Base-by-base conservation (phyloP, 2,113 vertebrate genomes). In the Calidris pygmaea region DNA sequence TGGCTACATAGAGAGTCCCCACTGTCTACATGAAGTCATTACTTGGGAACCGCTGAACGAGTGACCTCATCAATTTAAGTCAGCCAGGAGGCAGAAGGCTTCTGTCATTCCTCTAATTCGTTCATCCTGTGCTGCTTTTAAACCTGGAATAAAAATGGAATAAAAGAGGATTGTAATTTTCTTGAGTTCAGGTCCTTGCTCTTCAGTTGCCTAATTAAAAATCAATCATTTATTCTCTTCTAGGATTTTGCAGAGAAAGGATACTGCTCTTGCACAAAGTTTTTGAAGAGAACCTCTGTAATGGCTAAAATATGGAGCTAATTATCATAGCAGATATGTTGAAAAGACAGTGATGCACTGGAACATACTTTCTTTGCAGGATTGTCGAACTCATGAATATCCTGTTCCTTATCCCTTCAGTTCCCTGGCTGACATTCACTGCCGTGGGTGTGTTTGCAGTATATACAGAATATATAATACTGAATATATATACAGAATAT, bases 141-240 rank as follows among this genome's bases (percentile, higher is more conserved):
- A 67, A 89, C 39, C n/a, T 67, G 76, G 55, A 93, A 74, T 66
- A 20, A 73, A 85, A 88, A 55, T 53, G n/a, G 45, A 92, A 66
- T 86, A 83, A 74, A 90, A 92, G 29, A 58, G n/a, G 34, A 86
- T 66, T 78, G 63, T 84, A 0, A 77, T 84, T 81, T 94, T 84
- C 55, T 71, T 90, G 41, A 93, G 20, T 50, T 94, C 67, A 37
- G 41, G 39, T 84, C 58, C n/a, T 80, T 67, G 50, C 62, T 84
- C 43, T 52, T 89, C 62, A 63, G 83, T 81, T 89, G 34, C 76
- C 47, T 52, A 56, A 92, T 95, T 90, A 93, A 88, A 84, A 77
- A 71, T 52, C 55, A 34, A 75, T 79, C 3, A 10, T 89, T 95
- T 86, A 50, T 81, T 84, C 58, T 70, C 23, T 41, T 55, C 56